Conservation (phyloP, 2,888 invertebrate genomes). For the Troides aeacus region DNA sequence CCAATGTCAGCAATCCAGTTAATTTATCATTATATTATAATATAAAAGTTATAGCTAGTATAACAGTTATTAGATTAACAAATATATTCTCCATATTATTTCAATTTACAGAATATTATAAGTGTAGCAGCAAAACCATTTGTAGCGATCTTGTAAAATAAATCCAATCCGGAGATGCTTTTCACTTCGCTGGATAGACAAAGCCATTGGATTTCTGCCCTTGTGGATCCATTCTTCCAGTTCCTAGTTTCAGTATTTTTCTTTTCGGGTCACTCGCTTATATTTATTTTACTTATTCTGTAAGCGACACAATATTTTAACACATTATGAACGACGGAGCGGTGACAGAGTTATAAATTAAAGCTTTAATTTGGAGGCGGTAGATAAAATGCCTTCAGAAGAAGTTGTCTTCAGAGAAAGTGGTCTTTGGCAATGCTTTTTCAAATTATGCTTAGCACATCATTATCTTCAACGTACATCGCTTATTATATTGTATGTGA, state of each 20-base stretch:
- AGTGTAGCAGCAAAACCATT: slow-evolving; percentile 7
- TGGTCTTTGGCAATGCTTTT: no score
- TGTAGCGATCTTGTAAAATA: slow-evolving; percentile 19
- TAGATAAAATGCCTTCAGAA: no score
- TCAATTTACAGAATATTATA: not conserved
- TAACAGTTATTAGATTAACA: no score
- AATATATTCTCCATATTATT: not conserved
- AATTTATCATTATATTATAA: no score
- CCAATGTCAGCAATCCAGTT: no score
- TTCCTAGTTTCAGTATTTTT: slow-evolving; percentile 4
- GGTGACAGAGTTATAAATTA: not conserved
- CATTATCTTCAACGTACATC: no score
- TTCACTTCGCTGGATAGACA: slow-evolving; percentile 63
- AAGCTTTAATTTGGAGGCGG: no score
- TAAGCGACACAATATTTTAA: not conserved
- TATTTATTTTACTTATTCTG: slow-evolving; percentile 7
- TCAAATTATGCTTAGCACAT: no score
- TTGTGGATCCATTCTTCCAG: slow-evolving; percentile 48
- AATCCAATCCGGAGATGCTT: slow-evolving; percentile 62
- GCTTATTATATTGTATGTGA: no score
- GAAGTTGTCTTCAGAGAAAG: no score
- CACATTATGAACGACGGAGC: not conserved
- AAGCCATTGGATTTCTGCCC: slow-evolving; percentile 44
- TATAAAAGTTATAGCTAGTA: no score
- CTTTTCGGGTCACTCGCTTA: slow-evolving; percentile 11